Percentiles rank a stretch among this genome's conserved stretches.
These are phyloP conservation scores for Onychorhynchus coronatus DNA, from an alignment of 2,113 vertebrate species.

Conservation along the genomic window DNA sequence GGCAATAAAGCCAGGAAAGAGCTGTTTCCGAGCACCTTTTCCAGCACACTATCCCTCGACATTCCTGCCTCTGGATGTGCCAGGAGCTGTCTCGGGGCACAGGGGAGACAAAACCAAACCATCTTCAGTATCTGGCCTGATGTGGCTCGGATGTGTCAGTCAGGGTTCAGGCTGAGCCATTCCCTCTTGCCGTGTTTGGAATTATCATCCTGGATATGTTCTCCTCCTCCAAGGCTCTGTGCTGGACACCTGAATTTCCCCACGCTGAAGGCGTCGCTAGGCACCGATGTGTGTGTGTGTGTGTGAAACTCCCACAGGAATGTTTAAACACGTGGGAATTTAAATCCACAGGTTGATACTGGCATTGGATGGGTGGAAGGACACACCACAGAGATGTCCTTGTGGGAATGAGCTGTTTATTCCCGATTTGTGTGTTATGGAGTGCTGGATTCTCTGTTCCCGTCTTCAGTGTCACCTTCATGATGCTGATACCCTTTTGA, in stretches of 20 bases:
- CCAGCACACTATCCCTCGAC: rapidly evolving
- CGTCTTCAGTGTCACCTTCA: neutral
- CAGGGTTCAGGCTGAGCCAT: neutral
- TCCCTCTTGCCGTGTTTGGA: neutral
- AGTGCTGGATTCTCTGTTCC: neutral
- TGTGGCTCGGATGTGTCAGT: neutral
- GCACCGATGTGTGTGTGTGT: neutral
- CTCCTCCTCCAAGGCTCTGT: neutral
- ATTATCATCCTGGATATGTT: neutral
- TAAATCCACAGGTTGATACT: neutral
- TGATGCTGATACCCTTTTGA: neutral
- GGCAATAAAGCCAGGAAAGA: neutral
- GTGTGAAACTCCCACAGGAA: neutral
- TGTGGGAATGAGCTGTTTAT: neutral
- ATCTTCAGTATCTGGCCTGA: neutral
- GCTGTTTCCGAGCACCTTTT: neutral
- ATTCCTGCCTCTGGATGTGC: neutral
- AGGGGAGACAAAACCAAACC: neutral
- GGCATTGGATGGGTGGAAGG: neutral
- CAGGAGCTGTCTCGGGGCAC: neutral
- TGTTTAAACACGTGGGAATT: neutral
- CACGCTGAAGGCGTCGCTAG: rapidly evolving
- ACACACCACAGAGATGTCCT: neutral
- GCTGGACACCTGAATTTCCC: neutral
- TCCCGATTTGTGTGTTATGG: neutral